These are phyloP conservation scores for Spinibarbus caldwelli DNA, from an alignment of 2,797 vertebrate species.

Conservation along the genomic window DNA sequence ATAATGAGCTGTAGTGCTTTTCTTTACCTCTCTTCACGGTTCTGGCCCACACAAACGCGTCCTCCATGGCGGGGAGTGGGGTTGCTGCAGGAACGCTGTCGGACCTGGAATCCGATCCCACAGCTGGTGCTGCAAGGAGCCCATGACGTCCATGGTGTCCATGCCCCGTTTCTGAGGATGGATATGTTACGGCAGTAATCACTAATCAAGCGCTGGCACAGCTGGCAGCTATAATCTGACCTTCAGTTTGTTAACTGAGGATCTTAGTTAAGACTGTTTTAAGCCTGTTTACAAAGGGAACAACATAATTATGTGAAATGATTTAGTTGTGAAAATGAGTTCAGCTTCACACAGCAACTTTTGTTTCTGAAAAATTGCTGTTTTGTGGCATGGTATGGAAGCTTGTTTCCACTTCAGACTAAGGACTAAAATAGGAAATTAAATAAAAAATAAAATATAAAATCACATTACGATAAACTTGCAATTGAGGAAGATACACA, in stretches of 20 bases:
- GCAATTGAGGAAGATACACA: not conserved
- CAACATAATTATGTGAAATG: not conserved
- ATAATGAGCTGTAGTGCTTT: not conserved
- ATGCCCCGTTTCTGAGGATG: slow-evolving; percentile 90
- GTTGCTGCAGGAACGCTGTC: slow-evolving; percentile 96
- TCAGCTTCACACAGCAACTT: not conserved
- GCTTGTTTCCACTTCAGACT: not conserved
- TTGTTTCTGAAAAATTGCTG: not conserved
- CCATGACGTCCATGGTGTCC: slow-evolving; percentile 97
- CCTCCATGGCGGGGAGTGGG: slow-evolving; percentile 93
- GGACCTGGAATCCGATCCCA: slow-evolving; percentile 96
- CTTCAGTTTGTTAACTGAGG: slow-evolving; percentile 22
- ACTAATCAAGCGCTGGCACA: slow-evolving; percentile 22
- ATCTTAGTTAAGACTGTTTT: not conserved
- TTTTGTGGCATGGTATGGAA: not conserved
- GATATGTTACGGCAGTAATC: slow-evolving; percentile 29
- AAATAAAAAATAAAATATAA: not conserved
- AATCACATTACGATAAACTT: not conserved
- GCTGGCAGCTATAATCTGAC: slow-evolving; percentile 30
- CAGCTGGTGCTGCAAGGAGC: slow-evolving; percentile 96
- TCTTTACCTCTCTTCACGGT: slow-evolving; percentile 90
- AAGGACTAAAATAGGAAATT: not conserved
- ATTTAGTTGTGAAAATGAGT: not conserved
- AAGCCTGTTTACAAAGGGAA: slow-evolving; percentile 9
- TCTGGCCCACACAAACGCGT: slow-evolving; percentile 95